Base-by-base conservation (phyloP, 2,888 invertebrate genomes). In the Lepidochitona cinerea region DNA sequence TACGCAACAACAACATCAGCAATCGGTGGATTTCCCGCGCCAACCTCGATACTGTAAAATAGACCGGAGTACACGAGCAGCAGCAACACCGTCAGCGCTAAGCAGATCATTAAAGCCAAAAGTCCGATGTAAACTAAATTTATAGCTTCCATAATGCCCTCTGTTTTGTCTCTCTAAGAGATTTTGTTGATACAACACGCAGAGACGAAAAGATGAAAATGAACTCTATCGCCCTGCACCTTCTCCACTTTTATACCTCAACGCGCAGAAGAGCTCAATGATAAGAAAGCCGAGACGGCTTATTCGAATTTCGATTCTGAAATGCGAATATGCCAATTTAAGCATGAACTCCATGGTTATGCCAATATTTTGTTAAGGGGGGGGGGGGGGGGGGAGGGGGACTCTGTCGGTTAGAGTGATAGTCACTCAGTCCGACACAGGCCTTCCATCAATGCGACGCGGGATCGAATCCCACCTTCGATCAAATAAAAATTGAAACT, bases 21-120 rank as follows among this genome's bases (percentile, higher is more conserved):
- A 41, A 90, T 84, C 0, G 90, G 90, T 35, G 91, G 90, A 41
- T 84, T 82, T 6, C 90, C 89, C 18, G 91, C 88, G 52, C 87
- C 86, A 7, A 91, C 87, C n/a, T 87, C 83, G 14, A 91, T 80
- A 9, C 80, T 69, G 18, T 83, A 59, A 59, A 91, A 87, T 23
- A 91, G 69, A 2, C 91, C 91, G n/a, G 88, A 89, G 75, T 89
- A 84, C 37, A 86, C 77, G 1, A 90, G 71, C 35, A 88, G 76
- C 3, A 78, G 73, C 7, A 81, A 70, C 5, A 90, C 41, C 4
- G 91, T 89, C 5, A 84, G 32, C 35, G 87, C 75, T 3, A 91
- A 79, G 33, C 85, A 67, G n/a, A 89, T 6, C 37, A 86, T 67
- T 33, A 90, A 68, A 18, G 81, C 73, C 52, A 83, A 68, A 68